Evolutionary conservation across 2,888 invertebrate genomes (phyloP), one percentile per base, ranked within the genome.

Genomic region (Trichopoda pennipes): DNA sequence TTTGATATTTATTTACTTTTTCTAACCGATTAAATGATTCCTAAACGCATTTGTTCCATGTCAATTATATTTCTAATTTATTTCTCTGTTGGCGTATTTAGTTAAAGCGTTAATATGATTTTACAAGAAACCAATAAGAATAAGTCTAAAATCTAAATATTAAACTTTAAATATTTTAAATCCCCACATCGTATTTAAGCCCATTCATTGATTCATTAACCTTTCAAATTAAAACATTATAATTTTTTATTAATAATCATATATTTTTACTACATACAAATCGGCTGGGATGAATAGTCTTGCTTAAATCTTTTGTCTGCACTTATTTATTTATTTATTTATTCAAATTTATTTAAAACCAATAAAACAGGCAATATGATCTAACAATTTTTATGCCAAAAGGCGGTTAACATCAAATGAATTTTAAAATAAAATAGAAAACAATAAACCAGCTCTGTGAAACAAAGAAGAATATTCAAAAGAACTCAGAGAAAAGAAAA

Each of bases 311-410:
- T 58, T 23, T 74, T 74, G 58, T 81, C n/a, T 51, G 7, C 19
- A 19, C 3, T 32, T 12, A 53, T 3, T 32, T 12, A 53, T 42
- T 64, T 56, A 63, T 73, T 73, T 56, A 58, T 51, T 55, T 19
- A 32, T 44, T 44, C 4, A 68, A 60, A 66, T 42, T 55, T 49
- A 66, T 68, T 74, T 70, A 49, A 64, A 70, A 66, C 49, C 63
- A 81, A 77, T 77, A 75, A 82, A 75, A 79, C 51, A 42, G 68
- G 63, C 68, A 82, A 72, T 75, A 82, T 79, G 82, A 82, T 19
- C 61, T 47, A 44, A 79, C 79, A 79, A 47, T 68, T 82, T 81
- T 68, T 61, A 21, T 56, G 53, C 56, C 63, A 69, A 35, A 28
- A 7, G 23, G 51, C 81, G 81, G 81, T 38, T 2, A 38, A 69